These are phyloP conservation scores for Anabas testudineus DNA, from an alignment of 2,797 vertebrate species.

Conservation along the genomic window DNA sequence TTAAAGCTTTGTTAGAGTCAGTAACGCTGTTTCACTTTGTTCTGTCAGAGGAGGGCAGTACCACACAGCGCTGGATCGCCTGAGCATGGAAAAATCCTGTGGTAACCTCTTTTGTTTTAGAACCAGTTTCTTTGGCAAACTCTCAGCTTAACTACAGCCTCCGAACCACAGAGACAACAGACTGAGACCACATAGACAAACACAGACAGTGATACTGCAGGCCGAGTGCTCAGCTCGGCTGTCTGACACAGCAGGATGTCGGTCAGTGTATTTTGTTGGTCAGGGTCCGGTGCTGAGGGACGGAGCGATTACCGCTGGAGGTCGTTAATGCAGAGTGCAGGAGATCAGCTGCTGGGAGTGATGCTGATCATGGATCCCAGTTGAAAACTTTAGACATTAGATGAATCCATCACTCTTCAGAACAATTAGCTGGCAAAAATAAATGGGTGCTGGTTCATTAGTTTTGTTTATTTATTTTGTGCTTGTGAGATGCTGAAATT, in stretches of 20 bases:
- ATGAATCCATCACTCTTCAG: no score
- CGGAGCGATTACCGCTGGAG: not conserved
- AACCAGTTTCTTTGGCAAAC: not conserved
- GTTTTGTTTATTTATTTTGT: no score
- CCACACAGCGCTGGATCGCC: not conserved
- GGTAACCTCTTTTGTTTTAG: not conserved
- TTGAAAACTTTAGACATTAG: no score
- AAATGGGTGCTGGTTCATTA: no score
- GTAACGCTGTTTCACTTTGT: not conserved
- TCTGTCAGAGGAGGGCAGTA: not conserved
- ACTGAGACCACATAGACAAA: conserved; percentile 8
- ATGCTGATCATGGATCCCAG: conserved; percentile 7
- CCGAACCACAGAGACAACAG: conserved; percentile 12
- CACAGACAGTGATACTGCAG: conserved; percentile 4
- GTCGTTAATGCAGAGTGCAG: not conserved
- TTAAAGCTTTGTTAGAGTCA: not conserved
- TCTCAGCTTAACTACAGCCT: not conserved
- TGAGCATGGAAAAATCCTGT: no score
- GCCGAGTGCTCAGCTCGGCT: not conserved
- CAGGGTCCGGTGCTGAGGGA: not conserved
- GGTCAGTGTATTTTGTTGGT: conserved; percentile 14
- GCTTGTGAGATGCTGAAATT: no score
- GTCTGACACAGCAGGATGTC: not conserved
- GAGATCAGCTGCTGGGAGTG: not conserved
- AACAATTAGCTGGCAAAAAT: no score